Evolutionary conservation across 2,888 invertebrate genomes (phyloP).

Genomic region (Caenorhabditis sp.): DNA sequence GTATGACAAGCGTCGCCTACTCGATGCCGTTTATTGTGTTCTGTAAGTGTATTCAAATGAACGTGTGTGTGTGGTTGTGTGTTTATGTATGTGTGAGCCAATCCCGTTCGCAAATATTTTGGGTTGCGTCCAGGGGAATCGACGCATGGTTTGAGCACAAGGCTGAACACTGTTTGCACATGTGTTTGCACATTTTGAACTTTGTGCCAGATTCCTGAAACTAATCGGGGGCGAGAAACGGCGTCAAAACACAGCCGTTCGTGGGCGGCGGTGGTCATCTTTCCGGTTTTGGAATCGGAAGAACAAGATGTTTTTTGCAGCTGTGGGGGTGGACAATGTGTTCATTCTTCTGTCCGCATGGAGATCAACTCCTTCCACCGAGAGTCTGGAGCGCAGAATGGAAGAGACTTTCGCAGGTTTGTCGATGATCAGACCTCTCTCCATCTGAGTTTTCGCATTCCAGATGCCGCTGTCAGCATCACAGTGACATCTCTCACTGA

Average conservation of each 20-base stretch:
- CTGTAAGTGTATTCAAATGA: constrained; percentile 74
- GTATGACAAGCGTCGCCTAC: constrained; percentile 82
- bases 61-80: constrained; percentile 1
- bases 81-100: constrained; percentile 47
- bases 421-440: too few relatives aligned
- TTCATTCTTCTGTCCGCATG: constrained; percentile 97
- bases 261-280: background rate
- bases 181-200: constrained; percentile 61
- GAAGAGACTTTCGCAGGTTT: constrained; percentile 93
- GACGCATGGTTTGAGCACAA: constrained; percentile 36
- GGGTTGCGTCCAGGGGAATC: constrained; percentile 23
- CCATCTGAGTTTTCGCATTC: too few relatives aligned
- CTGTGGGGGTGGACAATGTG: constrained; percentile 96
- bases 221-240: background rate
- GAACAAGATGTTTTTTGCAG: constrained; percentile 85
- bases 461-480: constrained; percentile 94
- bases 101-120: constrained; percentile 59
- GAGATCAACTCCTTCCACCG: constrained; percentile 89
- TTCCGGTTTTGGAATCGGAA: constrained; percentile 1
- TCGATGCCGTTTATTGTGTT: constrained; percentile 83
- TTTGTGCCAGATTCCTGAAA: constrained; percentile 38
- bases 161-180: constrained; percentile 34
- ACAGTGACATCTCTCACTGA: constrained; percentile 94
- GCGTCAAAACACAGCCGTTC: constrained; percentile 52
- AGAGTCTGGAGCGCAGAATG: constrained; percentile 90